A percentile compares a stretch with the other conserved stretches of the same genome.
These are phyloP conservation scores for Oryzias woworae DNA, from an alignment of 2,113 vertebrate species.

Conservation along the genomic window DNA sequence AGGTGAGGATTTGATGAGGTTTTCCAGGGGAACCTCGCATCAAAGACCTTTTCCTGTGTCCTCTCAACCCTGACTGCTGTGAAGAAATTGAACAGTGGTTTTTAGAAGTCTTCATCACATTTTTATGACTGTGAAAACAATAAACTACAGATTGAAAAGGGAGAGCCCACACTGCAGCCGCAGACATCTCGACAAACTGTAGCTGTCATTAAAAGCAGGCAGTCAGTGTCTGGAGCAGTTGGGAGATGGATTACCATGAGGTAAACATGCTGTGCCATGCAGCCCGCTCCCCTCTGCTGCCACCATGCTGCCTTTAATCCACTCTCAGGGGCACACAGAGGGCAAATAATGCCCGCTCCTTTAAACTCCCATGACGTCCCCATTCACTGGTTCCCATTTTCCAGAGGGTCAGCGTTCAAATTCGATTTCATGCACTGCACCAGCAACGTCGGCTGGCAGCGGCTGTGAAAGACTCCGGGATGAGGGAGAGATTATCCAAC, in stretches of 20 bases:
- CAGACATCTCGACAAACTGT: conserved; percentile 45
- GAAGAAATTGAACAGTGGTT: background rate
- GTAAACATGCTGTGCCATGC: conserved; percentile 33
- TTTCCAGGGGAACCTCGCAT: conserved; percentile 27
- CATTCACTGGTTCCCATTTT: conserved; percentile 52
- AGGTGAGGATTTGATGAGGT: conserved; percentile 35
- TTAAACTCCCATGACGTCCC: conserved; percentile 50
- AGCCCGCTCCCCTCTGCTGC: conserved; percentile 11
- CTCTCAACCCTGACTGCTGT: conserved; percentile 3
- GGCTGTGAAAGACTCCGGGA: conserved; percentile 33
- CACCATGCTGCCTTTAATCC: conserved; percentile 27
- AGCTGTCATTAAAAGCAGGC: conserved; percentile 29
- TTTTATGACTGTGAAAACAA: background rate
- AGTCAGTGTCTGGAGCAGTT: conserved; percentile 48
- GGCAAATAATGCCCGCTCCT: conserved; percentile 38
- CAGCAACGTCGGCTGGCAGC: conserved; percentile 60
- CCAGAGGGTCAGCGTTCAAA: conserved; percentile 68
- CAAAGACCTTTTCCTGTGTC: conserved; percentile 26
- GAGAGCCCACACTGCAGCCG: conserved; percentile 18
- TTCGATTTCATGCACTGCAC: conserved; percentile 60
- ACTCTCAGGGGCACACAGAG: conserved; percentile 31
- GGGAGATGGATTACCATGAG: conserved; percentile 54
- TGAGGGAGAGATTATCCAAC: conserved; percentile 63
- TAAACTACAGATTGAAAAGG: background rate
- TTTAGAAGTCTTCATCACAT: background rate